Conservation (phyloP, 1,140 invertebrate genomes). For the Cherax quadricarinatus region DNA sequence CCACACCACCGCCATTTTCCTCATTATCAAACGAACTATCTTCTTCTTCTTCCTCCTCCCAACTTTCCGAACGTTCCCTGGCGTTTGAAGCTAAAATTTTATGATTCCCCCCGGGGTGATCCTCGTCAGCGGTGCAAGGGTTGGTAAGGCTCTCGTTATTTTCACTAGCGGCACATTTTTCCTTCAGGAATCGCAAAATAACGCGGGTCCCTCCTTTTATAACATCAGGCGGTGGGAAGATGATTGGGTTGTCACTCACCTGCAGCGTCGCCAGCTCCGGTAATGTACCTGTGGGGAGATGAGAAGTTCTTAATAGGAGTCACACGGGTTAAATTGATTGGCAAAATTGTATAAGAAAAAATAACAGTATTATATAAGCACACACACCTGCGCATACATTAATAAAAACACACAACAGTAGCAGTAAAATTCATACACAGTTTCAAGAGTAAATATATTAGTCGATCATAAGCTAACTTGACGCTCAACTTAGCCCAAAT, state of each 20-base stretch:
- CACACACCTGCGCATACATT: not conserved
- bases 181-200: constrained; percentile 46
- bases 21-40: not conserved
- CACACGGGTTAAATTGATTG: not conserved
- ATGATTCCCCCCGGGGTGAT: not conserved
- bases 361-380: not conserved
- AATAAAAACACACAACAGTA: not conserved
- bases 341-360: not conserved
- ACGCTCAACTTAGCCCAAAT: too few species aligned
- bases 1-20: not conserved
- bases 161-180: not conserved
- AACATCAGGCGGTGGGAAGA: constrained; percentile 34
- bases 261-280: constrained; percentile 50
- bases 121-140: not conserved
- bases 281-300: constrained; percentile 26
- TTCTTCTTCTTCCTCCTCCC: not conserved
- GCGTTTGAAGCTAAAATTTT: not conserved
- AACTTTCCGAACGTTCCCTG: not conserved
- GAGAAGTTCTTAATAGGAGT: too few species aligned
- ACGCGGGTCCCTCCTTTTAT: constrained; percentile 31
- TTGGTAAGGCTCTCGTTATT: not conserved
- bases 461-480: too few species aligned
- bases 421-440: too few species aligned
- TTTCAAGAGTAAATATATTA: too few species aligned
- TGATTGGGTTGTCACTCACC: constrained; percentile 61